These are phyloP conservation scores for Diarsia brunnea DNA, from an alignment of 2,888 invertebrate species.

Conservation along the genomic window DNA sequence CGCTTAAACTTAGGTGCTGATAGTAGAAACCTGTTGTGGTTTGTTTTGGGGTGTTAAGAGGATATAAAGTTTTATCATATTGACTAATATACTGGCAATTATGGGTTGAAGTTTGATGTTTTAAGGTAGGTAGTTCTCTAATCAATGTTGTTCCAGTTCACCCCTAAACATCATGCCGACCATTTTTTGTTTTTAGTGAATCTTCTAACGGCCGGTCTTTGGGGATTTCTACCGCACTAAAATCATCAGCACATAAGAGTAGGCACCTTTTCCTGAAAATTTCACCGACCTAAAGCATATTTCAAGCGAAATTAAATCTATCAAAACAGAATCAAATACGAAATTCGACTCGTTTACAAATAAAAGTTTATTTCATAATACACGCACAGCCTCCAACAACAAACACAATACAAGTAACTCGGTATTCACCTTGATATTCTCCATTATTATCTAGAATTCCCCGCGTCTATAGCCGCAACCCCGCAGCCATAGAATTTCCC, in stretches of 20 bases:
- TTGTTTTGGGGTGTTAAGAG: background rate
- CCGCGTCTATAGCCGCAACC: constrained; percentile 18
- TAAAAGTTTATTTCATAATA: constrained; percentile 14
- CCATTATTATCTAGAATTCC: constrained; percentile 53
- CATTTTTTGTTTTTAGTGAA: too few species aligned
- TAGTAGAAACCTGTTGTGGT: constrained; percentile 16
- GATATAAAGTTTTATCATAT: constrained; percentile 16
- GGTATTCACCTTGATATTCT: constrained; percentile 33
- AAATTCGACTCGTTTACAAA: constrained; percentile 8
- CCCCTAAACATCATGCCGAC: accelerated
- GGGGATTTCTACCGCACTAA: too few species aligned
- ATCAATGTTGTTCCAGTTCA: background rate
- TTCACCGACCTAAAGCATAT: too few species aligned
- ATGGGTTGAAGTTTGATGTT: background rate
- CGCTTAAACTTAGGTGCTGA: constrained; percentile 9
- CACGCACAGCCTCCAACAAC: background rate
- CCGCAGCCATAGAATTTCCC: constrained; percentile 55
- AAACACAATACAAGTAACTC: constrained; percentile 32
- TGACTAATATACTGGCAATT: constrained; percentile 4
- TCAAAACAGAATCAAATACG: constrained; percentile 2
- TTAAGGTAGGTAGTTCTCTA: background rate
- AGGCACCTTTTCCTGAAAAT: too few species aligned
- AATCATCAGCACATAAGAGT: too few species aligned
- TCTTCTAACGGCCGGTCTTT: too few species aligned
- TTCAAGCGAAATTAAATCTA: too few species aligned